Conservation (phyloP, 2,888 invertebrate genomes). For the Scotopteryx bipunctaria region DNA sequence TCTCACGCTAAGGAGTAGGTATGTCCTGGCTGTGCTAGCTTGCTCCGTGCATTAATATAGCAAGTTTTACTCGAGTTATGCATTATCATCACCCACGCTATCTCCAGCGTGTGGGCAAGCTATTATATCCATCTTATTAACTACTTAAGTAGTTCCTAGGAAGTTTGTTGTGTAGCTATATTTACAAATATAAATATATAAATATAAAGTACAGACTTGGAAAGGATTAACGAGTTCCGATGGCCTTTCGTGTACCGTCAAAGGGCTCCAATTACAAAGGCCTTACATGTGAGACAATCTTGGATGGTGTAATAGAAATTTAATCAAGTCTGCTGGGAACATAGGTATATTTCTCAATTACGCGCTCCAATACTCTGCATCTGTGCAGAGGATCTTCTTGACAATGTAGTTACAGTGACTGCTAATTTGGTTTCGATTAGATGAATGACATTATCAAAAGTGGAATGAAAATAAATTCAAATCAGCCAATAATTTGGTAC, state of each 20-base stretch:
- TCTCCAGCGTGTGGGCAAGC: background rate
- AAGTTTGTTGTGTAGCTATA: background rate
- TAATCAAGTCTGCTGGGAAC: constrained; percentile 33
- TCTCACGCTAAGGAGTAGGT: background rate
- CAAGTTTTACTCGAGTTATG: constrained; percentile 8
- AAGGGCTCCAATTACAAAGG: constrained; percentile 33
- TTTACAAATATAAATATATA: background rate
- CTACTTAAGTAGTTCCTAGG: background rate
- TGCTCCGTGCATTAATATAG: constrained; percentile 1
- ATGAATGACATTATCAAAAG: too few relatives aligned
- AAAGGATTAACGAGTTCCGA: constrained; percentile 5
- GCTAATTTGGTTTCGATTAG: too few relatives aligned
- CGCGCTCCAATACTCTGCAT: constrained; percentile 28
- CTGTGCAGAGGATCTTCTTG: constrained; percentile 10
- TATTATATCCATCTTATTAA: background rate
- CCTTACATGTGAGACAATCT: constrained; percentile 31
- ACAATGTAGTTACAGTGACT: too few relatives aligned
- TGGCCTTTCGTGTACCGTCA: constrained; percentile 17
- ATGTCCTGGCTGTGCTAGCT: background rate
- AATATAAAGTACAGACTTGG: constrained; percentile 2
- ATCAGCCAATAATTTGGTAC: background rate
- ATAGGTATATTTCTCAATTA: constrained; percentile 31
- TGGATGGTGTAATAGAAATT: constrained; percentile 31
- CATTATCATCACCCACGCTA: constrained; percentile 8
- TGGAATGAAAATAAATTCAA: too few relatives aligned